A percentile compares a stretch with the other conserved stretches of the same genome.
Evolutionary conservation across 2,888 invertebrate genomes (phyloP).

Genomic region (Lasioglossum lativentre): DNA sequence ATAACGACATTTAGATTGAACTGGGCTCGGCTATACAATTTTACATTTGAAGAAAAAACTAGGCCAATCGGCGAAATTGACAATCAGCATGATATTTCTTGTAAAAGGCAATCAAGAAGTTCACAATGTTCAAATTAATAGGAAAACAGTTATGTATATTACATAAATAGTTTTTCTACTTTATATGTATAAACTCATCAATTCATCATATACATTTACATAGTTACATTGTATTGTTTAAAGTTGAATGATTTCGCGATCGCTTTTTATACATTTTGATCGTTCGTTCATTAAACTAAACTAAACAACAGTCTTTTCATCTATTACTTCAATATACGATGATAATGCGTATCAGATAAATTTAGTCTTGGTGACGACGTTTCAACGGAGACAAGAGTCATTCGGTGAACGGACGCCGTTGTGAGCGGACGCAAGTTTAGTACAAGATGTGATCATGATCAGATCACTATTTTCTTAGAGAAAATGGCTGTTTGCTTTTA

Average conservation of each 20-base stretch:
- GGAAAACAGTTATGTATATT: not conserved
- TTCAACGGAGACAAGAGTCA: no score
- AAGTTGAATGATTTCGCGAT: not conserved
- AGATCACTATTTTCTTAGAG: constrained; percentile 24
- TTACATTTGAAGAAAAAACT: not conserved
- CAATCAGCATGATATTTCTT: not conserved
- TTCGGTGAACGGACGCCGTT: no score
- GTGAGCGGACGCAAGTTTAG: no score
- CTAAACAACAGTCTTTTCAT: not conserved
- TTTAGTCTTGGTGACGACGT: not conserved
- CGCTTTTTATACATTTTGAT: constrained; percentile 3
- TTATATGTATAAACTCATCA: not conserved
- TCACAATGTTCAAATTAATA: not conserved
- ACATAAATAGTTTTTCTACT: constrained; percentile 1
- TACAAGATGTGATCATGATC: constrained; percentile 28
- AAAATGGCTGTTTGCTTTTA: constrained; percentile 23
- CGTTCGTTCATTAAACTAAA: constrained; percentile 8
- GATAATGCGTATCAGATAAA: constrained; percentile 9
- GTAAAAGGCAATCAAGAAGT: not conserved
- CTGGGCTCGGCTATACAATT: not conserved
- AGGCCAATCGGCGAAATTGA: not conserved
- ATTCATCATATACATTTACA: not conserved
- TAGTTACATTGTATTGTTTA: not conserved
- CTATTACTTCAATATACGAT: not conserved
- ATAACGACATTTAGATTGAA: not conserved